Evolutionary conservation across 2,797 vertebrate species (phyloP), one percentile per base, ranked within the genome.

Genomic region (Chelon auratus): DNA sequence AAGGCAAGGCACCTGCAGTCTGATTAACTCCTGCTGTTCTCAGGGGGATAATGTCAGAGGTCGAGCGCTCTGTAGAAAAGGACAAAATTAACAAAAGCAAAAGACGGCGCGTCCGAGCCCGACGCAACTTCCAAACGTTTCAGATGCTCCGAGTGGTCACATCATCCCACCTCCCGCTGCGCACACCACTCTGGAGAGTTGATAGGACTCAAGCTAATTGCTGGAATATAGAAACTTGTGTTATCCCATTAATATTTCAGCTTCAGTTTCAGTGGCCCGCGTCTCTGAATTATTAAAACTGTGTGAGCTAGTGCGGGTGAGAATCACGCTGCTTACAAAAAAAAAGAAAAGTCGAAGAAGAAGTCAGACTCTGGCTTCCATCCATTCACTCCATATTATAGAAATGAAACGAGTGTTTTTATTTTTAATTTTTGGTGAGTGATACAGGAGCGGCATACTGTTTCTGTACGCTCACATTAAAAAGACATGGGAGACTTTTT

Each of bases 231-330:
- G 74, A 87, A 90, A 84, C 61, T 63, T 86, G 69, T 88, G 78
- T 90, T 88, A 80, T 87, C 81, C 83, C 86, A 92, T 92, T 75
- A 90, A 92, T 93, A 88, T 93, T 93, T 94, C n/a, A 94, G 76
- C 52, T 6, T 57, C 37, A 4, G 63, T 84, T 89, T 80, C 86
- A 78, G 80, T 72, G 84, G 77, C 84, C 60, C 63, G 22, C 60
- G 55, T 74, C 76, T 77, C 47, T 93, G 84, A 90, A 93, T 93
- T 83, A 93, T 94, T 93, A 68, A 93, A 68, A 56, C 20, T 3
- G 62, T 78, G 68, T 81, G 85, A 61, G 63, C 79, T 64, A 68
- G 71, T 62, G 77, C 65, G 79, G 33, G 63, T 52, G 72, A 83
- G 77, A 83, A 8, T 75, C 72, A 68, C 59, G 39, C 59, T 26